Evolutionary conservation across 2,888 invertebrate species (phyloP).

Genomic region (Heliconius hortense): DNA sequence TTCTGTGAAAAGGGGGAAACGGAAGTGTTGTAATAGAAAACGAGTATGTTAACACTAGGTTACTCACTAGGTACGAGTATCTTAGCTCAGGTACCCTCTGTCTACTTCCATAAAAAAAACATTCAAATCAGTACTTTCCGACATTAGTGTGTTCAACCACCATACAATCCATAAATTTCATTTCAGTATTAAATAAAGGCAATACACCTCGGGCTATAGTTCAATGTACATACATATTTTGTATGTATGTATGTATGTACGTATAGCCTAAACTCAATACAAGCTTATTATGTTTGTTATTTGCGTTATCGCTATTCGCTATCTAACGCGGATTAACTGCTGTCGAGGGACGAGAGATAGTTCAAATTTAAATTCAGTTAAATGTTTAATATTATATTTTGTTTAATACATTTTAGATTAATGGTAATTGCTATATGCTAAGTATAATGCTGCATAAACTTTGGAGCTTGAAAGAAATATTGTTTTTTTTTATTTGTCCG

Average conservation of each 20-base stretch:
- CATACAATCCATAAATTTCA: neutral
- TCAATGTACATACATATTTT: neutral
- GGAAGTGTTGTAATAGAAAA: no score
- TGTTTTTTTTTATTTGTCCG: no score
- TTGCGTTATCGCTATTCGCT: constrained; percentile 19
- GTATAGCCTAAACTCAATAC: constrained; percentile 15
- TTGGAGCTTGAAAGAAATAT: no score
- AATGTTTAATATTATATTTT: constrained; percentile 16
- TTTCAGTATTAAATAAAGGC: neutral
- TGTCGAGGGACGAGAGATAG: constrained; percentile 17
- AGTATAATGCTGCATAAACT: no score
- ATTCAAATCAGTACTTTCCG: no score
- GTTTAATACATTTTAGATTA: neutral
- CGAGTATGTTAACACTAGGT: no score
- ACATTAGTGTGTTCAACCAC: no score
- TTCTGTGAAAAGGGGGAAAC: no score
- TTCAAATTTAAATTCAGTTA: constrained; percentile 17
- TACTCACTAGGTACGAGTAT: no score
- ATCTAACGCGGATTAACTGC: constrained; percentile 27
- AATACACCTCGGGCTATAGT: neutral
- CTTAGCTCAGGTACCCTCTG: no score
- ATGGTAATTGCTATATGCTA: neutral
- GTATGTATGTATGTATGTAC: neutral
- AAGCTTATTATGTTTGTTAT: constrained; percentile 29
- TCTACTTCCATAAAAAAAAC: no score